These are phyloP conservation scores for Lepidurus couesii DNA, from an alignment of 1,140 invertebrate species.

Conservation along the genomic window DNA sequence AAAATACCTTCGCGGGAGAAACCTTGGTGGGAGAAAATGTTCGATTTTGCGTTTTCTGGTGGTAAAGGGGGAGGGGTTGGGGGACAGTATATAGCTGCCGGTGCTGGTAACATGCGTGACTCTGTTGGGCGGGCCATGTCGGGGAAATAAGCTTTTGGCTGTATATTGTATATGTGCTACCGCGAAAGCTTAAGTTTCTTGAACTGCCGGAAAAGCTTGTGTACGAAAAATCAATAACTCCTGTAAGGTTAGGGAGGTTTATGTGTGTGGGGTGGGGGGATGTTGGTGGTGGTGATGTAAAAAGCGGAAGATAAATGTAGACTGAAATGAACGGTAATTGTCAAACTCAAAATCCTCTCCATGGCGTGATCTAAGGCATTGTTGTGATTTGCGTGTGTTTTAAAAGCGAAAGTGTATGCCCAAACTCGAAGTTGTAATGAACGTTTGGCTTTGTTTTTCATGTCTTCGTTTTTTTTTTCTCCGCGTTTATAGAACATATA, in stretches of 20 bases:
- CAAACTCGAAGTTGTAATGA: neutral
- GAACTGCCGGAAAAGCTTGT: constrained; percentile 13
- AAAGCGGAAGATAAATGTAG: neutral
- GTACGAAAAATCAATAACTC: constrained; percentile 10
- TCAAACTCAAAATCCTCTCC: neutral
- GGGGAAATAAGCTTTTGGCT: constrained; percentile 9
- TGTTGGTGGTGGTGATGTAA: neutral
- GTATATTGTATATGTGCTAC: neutral
- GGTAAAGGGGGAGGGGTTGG: neutral
- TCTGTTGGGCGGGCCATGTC: neutral
- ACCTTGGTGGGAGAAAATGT: neutral
- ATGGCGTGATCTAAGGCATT: neutral
- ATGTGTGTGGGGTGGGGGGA: neutral
- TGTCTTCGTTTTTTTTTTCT: constrained; percentile 39
- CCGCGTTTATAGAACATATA: constrained; percentile 78
- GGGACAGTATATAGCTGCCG: neutral
- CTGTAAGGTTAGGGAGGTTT: neutral
- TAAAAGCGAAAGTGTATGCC: neutral
- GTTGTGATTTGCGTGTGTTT: constrained; percentile 7
- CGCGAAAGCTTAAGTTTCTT: constrained; percentile 9
- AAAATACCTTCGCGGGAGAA: neutral
- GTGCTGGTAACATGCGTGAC: neutral
- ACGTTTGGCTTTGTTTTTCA: neutral
- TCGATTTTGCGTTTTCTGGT: neutral
- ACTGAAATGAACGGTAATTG: constrained; percentile 1